Conservation (phyloP, 2,797 vertebrate genomes). For the Sylvia borin region DNA sequence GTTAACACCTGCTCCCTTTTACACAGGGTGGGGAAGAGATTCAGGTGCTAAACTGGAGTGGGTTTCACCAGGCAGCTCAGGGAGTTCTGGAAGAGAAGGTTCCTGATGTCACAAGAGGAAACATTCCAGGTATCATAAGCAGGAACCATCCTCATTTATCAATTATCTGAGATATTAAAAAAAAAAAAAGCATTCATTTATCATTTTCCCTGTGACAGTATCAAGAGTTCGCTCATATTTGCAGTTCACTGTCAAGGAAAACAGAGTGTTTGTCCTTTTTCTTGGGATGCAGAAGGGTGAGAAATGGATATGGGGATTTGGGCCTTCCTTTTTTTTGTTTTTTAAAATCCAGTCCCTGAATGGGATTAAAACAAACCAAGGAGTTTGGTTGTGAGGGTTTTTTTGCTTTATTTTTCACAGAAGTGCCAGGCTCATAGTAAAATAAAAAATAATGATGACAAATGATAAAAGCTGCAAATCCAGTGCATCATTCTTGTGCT, state of each 20-base stretch:
- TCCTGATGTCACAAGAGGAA: not conserved
- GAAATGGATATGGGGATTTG: not conserved
- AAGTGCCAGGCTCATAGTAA: not conserved
- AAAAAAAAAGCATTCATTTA: rapidly evolving
- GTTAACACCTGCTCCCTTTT: not conserved
- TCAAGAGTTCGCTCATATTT: not conserved
- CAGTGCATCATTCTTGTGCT: not conserved
- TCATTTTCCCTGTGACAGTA: not conserved
- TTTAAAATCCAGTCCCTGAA: not conserved
- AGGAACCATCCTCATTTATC: not conserved
- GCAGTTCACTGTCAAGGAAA: not conserved
- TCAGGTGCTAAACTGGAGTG: not conserved
- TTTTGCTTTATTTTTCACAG: not conserved
- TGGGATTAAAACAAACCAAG: not conserved
- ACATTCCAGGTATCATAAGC: not conserved
- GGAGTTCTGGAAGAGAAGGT: not conserved
- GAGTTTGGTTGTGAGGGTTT: too few relatives aligned
- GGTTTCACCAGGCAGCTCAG: not conserved
- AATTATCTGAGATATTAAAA: not conserved
- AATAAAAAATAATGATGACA: not conserved
- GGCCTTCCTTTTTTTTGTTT: not conserved
- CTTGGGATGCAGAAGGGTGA: not conserved
- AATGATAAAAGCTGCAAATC: not conserved
- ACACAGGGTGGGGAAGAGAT: not conserved
- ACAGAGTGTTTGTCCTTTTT: not conserved